A percentile compares a stretch with the other conserved stretches of the same genome.
These are phyloP conservation scores for Babylonia areolata DNA, from an alignment of 1,140 invertebrate species.

Conservation along the genomic window DNA sequence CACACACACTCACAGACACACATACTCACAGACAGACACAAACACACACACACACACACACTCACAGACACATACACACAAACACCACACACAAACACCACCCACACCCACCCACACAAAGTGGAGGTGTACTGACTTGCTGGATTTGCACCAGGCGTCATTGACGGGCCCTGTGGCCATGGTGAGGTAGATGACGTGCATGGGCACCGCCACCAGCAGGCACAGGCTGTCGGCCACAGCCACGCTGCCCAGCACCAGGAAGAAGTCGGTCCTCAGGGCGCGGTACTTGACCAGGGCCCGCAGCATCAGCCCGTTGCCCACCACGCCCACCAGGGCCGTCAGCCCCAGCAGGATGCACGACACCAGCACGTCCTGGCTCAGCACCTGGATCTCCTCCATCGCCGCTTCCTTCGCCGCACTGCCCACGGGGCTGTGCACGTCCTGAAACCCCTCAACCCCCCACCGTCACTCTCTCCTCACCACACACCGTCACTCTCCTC, in stretches of 20 bases:
- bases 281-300: conserved; percentile 58
- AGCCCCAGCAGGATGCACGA: conserved; percentile 60
- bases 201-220: conserved; percentile 60
- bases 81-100: no score
- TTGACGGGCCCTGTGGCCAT: conserved; percentile 48
- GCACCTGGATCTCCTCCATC: conserved; percentile 6
- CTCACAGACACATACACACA: no score
- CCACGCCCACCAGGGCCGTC: conserved; percentile 62
- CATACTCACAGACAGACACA: no score
- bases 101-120: background rate
- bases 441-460: background rate
- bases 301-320: conserved; percentile 65
- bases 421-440: background rate
- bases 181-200: conserved; percentile 56
- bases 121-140: conserved; percentile 16
- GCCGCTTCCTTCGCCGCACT: background rate
- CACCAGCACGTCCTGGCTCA: conserved; percentile 50
- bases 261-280: conserved; percentile 61
- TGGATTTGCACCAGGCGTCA: conserved; percentile 63
- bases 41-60: no score
- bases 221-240: conserved; percentile 63
- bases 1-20: no score
- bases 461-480: background rate
- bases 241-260: conserved; percentile 60
- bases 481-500: background rate